Base-by-base conservation (phyloP, 2,113 vertebrate genomes). In the Xiphophorus maculatus region DNA sequence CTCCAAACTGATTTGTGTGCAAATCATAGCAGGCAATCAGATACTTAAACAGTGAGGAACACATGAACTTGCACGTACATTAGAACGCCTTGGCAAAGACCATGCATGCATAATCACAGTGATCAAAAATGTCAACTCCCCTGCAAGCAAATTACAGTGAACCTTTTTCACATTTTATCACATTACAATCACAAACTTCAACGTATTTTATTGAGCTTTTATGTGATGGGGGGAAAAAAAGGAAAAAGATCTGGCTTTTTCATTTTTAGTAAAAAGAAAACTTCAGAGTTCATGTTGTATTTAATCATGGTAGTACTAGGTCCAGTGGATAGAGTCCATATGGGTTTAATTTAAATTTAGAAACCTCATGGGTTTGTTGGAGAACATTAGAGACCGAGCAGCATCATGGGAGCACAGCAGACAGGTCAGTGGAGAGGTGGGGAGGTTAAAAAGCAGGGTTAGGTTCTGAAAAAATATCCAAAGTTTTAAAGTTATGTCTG, bases 81-180 rank as follows among this genome's bases (percentile, higher is more conserved):
- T 74, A 19, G 33, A 78, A 74, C 30, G 78, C 71, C 72, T 74
- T 71, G 73, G 79, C 81, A 65, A 48, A 13, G 68, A 81, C 64
- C 70, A 30, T 63, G 66, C 64, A 63, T 22, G 9, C 84, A 33
- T 73, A 77, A 27, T 90, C 89, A 89, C 86, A 90, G 89, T 90
- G 86, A 76, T 88, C 63, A 32, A 33, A 29, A 40, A 74, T 25
- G 77, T 84, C 81, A 48, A 51, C 1, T 48, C 29, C 13, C 48
- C 74, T 62, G 44, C 44, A 25, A 14, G 17, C 7, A 61, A 28
- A 76, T 48, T 48, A 48, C 17, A 48, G 44, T 19, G 7, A 54
- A 58, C 8, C 19, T n/a, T 58, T 42, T n/a, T 58, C 51, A 25
- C 25, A n/a, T 58, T n/a, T 58, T 17, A 48, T 48, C 44, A 19